Conservation (phyloP, 2,113 vertebrate species). For the Istiophorus platypterus region DNA sequence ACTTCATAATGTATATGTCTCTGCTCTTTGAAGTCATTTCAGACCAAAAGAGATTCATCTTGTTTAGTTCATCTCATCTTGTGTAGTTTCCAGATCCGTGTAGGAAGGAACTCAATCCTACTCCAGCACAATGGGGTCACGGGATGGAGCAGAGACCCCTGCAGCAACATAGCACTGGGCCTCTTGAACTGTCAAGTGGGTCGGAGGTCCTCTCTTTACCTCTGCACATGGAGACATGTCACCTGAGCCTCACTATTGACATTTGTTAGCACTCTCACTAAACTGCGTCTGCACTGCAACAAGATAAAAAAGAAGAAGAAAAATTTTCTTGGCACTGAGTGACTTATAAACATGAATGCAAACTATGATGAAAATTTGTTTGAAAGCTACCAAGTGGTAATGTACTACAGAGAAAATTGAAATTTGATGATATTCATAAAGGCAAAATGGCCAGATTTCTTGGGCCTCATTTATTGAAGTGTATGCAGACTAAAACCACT, state of each 20-base stretch:
- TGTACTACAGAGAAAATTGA: constrained; percentile 24
- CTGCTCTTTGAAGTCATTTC: constrained; percentile 3
- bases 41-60: constrained; percentile 36
- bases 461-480: neutral
- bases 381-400: neutral
- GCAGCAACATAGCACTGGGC: constrained; percentile 42
- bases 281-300: neutral
- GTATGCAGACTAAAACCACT: neutral
- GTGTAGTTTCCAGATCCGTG: constrained; percentile 32
- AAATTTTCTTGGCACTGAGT: neutral
- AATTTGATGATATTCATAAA: constrained; percentile 14
- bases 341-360: neutral
- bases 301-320: neutral
- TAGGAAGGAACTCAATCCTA: constrained; percentile 50
- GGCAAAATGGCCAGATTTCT: neutral
- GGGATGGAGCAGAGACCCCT: constrained; percentile 49
- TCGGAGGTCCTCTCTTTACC: constrained; percentile 12
- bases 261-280: neutral
- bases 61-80: too few species aligned
- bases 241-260: neutral
- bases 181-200: constrained; percentile 23
- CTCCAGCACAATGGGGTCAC: constrained; percentile 63
- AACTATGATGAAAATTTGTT: neutral
- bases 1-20: neutral
- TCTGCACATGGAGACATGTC: neutral